Evolutionary conservation across 2,888 invertebrate genomes (phyloP), one percentile per base, ranked within the genome.

Genomic region (Heliconius cydno): DNA sequence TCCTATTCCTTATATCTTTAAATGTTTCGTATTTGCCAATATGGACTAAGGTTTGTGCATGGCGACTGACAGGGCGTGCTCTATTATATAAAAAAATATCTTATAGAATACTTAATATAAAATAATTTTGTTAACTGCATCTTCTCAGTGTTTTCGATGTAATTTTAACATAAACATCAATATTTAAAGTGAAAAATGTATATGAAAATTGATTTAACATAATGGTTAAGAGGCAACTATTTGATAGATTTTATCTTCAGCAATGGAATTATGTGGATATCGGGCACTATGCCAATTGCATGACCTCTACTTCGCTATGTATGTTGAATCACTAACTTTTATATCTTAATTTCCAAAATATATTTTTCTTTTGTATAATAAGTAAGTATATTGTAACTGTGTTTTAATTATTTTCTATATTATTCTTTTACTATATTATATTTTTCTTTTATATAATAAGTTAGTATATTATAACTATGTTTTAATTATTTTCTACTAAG

Each of bases 11-110:
- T 72, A 57, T 15, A 57, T 60, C 1, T 30, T 67, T 72, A 60
- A 30, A 22, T 71, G 71, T 28, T 79, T 77, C 30, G 85, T 84
- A 87, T 90, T 91, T 91, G 90, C 90, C 90, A 90, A 91, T 88
- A 89, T 90, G 89, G 87, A 90, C 81, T 86, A 22, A 65, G 28
- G 41, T 22, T 75, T 65, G 19, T 84, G 87, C 87, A 88, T 90
- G 87, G 87, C 80, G 86, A 28, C 41, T 73, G 19, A 41, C 25
- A 75, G 63, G 19, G 22, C 38, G 63, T 65, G 74, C 74, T 75
- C 38, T 75, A n/a, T 63, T 65, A 72, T 72, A 57, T 30, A 72
- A 72, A 52, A 38, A 22, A 28, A 63, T 52, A 52, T 57, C 12
- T 34, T 73, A 22, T 72, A 30, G 12, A 57, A 73, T 57, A n/a